These are phyloP conservation scores for Premnoplex brunnescens DNA, from an alignment of 2,797 vertebrate species.

Conservation along the genomic window DNA sequence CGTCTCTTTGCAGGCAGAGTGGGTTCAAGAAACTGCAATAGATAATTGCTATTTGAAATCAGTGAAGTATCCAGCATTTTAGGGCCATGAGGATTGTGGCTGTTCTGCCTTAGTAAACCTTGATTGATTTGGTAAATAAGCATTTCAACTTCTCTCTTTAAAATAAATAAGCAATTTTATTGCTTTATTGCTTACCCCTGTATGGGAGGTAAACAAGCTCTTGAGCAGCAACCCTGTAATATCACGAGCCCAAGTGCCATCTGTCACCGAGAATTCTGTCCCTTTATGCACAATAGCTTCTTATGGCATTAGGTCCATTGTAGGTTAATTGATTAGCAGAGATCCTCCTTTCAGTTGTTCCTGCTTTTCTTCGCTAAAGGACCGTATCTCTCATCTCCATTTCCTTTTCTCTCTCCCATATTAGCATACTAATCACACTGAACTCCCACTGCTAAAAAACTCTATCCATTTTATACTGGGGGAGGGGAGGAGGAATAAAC, in stretches of 20 bases:
- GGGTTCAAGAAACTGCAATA: slow-evolving; percentile 44
- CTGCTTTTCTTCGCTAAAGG: slow-evolving; percentile 39
- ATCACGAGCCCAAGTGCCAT: slow-evolving; percentile 51
- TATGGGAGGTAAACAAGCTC: slow-evolving; percentile 67
- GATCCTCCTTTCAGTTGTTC: slow-evolving; percentile 55
- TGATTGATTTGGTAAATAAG: slow-evolving; percentile 74
- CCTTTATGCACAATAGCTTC: slow-evolving; percentile 63
- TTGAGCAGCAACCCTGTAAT: slow-evolving; percentile 21
- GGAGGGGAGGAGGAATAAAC: slow-evolving; percentile 23
- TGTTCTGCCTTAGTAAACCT: slow-evolving; percentile 74
- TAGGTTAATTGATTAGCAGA: slow-evolving; percentile 68
- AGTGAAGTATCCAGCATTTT: slow-evolving; percentile 63
- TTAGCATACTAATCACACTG: slow-evolving; percentile 61
- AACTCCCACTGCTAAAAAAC: slow-evolving; percentile 60
- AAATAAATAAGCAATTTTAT: slow-evolving; percentile 76
- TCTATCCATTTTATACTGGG: slow-evolving; percentile 13
- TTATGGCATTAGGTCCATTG: slow-evolving; percentile 46
- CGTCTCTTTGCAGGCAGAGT: slow-evolving; percentile 47
- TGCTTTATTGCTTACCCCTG: slow-evolving; percentile 71
- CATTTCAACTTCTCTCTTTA: slow-evolving; percentile 74
- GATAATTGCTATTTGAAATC: slow-evolving; percentile 67
- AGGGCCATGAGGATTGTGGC: slow-evolving; percentile 39
- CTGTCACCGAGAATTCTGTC: slow-evolving; percentile 71
- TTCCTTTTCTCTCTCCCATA: slow-evolving; percentile 47
- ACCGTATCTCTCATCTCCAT: slow-evolving; percentile 61